phyloP scores from a whole-genome alignment of 2,888 invertebrate genomes.

The Hydropsyche betteni region DNA sequence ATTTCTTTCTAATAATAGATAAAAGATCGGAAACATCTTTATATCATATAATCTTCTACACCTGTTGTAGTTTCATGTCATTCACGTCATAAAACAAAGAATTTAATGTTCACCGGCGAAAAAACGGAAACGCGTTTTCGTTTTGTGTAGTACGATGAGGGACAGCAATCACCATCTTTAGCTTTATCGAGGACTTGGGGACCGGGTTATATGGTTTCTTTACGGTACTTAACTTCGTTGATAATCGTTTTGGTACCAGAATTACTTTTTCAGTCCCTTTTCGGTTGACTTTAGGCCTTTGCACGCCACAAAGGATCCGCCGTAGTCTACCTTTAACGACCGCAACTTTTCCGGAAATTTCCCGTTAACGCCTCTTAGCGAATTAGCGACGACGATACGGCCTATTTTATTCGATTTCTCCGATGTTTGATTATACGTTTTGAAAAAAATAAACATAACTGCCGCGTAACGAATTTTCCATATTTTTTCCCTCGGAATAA shows the following conservation, averaged over 20 bases:
- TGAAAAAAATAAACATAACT: no score
- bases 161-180: conserved; percentile 31
- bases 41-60: no score
- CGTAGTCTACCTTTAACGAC: conserved; percentile 24
- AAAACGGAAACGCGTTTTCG: background rate
- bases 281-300: conserved; percentile 27
- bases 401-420: background rate
- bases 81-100: conserved; percentile 20
- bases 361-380: conserved; percentile 26
- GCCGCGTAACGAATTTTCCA: no score
- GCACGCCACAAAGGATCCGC: conserved; percentile 26
- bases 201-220: conserved; percentile 37
- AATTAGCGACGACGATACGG: conserved; percentile 23
- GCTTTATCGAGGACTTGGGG: conserved; percentile 37
- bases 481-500: no score
- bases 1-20: no score
- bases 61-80: background rate
- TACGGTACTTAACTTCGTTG: conserved; percentile 42
- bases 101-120: conserved; percentile 20
- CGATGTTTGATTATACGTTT: conserved; percentile 6
- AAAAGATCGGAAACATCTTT: no score
- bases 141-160: background rate
- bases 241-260: conserved; percentile 39
- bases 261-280: conserved; percentile 38
- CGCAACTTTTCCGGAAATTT: conserved; percentile 37